Evolutionary conservation across 2,888 invertebrate genomes (phyloP), one percentile per base, ranked within the genome.

Genomic region (Yponomeuta sedellus): DNA sequence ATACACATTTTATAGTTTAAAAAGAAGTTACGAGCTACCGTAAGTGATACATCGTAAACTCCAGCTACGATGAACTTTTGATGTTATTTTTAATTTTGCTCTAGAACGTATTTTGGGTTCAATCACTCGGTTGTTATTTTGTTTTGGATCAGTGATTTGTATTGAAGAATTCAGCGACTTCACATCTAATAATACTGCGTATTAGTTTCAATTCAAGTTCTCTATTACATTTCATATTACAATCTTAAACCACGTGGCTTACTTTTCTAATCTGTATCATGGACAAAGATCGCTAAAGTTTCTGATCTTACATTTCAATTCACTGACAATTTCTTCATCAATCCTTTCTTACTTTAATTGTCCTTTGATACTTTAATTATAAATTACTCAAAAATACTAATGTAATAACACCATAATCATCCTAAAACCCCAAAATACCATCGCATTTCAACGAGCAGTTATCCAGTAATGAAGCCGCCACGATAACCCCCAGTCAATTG

Each of bases 1-100:
- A 59, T 59, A 59, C 12, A 12, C 6, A 39, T 62, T 62, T 62
- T 34, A 39, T 59, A 25, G 59, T 34, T 62, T 39, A 39, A 62
- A 39, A 62, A 39, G 19, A 19, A 34, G 34, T 62, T 62, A 39
- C 62, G 39, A 19, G 28, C 34, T 34, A 62, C 28, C 34, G 62
- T 62, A 62, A 34, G 62, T 62, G 62, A 62, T 62, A 62, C 62
- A 62, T 62, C 62, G 62, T 62, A 62, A 62, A 62, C 39, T 62
- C 19, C n/a, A 22, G 59, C 25, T 25, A 59, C 62, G 62, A 10
- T 62, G 62, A 39, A 62, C 62, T 62, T 62, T 62, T 62, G 62
- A 62, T 62, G 62, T 62, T 62, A 62, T 62, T 62, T 62, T 62
- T 62, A 62, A 62, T 62, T 62, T 62, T 19, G 62, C 25, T 62